Evolutionary conservation across 2,113 vertebrate genomes (phyloP).

Genomic region (Tinamus guttatus): DNA sequence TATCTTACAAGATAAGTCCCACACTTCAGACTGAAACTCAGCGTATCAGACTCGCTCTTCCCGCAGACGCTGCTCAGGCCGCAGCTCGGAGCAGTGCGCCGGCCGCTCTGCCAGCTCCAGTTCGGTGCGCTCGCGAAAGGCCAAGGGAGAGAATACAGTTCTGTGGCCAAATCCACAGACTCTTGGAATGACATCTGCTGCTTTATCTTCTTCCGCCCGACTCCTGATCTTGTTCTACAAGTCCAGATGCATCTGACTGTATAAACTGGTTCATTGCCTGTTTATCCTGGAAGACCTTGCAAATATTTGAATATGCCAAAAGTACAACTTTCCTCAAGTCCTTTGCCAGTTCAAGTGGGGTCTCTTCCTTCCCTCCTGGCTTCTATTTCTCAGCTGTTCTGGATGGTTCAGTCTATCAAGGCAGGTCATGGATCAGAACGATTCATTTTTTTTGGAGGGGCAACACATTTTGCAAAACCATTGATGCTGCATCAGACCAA

Average conservation of each 20-base stretch:
- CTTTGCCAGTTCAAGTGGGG: background rate
- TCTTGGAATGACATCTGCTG: background rate
- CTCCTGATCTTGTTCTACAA: background rate
- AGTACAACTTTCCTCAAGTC: background rate
- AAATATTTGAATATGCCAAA: background rate
- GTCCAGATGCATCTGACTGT: background rate
- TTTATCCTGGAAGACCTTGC: slow-evolving; percentile 6
- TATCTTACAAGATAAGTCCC: background rate
- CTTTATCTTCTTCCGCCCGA: background rate
- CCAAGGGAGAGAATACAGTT: background rate
- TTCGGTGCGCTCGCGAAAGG: background rate
- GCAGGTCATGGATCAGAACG: background rate
- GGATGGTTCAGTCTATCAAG: background rate
- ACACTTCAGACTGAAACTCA: background rate
- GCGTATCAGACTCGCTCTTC: background rate
- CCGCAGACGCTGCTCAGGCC: background rate
- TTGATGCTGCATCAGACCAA: background rate
- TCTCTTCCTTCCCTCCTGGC: background rate
- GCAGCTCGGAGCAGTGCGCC: background rate
- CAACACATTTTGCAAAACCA: background rate
- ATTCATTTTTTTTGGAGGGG: background rate
- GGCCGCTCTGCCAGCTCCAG: background rate
- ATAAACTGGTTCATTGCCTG: background rate
- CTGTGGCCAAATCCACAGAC: background rate
- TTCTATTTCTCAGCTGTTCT: background rate